Conservation (phyloP, 2,797 vertebrate genomes). For the Gymnoscopelus microlampas region DNA sequence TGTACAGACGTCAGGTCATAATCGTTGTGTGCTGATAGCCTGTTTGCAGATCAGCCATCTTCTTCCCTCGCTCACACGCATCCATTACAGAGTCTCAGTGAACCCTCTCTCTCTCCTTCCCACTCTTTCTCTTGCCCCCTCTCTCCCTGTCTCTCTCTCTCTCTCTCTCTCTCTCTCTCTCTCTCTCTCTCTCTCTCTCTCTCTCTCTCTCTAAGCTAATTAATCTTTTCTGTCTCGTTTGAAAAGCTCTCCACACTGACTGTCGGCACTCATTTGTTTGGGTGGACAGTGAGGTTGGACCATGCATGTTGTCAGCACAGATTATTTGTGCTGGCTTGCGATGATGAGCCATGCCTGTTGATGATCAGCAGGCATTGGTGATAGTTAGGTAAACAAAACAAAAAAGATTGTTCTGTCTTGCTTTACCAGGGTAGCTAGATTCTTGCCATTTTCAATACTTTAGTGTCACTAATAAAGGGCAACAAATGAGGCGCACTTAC, state of each 20-base stretch:
- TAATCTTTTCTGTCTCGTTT: constrained; percentile 69
- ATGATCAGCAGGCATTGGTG: constrained; percentile 41
- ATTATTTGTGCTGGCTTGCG: constrained; percentile 57
- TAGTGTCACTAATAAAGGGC: neutral
- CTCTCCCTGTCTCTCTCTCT: constrained; percentile 8
- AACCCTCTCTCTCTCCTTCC: constrained; percentile 33
- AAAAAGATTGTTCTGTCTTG: neutral
- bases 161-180: constrained; percentile 25
- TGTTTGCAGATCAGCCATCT: constrained; percentile 76
- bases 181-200: constrained; percentile 25
- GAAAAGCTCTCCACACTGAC: constrained; percentile 64
- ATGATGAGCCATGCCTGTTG: constrained; percentile 58
- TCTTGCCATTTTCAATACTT: neutral
- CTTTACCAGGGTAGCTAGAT: neutral
- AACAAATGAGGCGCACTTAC: neutral
- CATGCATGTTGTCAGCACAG: constrained; percentile 58
- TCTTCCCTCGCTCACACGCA: constrained; percentile 57
- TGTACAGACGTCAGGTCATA: constrained; percentile 77
- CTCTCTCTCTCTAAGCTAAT: constrained; percentile 59
- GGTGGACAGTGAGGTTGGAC: constrained; percentile 60
- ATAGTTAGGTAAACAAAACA: constrained; percentile 13
- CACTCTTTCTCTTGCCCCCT: constrained; percentile 29
- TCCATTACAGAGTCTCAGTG: constrained; percentile 23
- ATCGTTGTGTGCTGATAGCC: constrained; percentile 79
- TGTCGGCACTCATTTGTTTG: constrained; percentile 74